Conservation (phyloP, 2,113 vertebrate genomes). For the Epinephelus lanceolatus region DNA sequence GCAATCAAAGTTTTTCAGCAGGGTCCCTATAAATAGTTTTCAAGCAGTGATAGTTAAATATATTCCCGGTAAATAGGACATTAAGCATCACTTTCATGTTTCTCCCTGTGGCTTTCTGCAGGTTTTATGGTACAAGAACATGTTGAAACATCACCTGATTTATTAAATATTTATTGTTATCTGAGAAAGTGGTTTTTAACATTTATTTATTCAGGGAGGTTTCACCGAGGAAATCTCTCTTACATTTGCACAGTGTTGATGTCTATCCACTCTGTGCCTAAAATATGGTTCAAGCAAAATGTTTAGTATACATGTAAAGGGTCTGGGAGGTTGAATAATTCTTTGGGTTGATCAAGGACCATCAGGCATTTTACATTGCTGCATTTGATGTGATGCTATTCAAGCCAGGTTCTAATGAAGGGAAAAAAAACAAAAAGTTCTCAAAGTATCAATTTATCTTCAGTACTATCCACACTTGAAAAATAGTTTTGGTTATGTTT, state of each 20-base stretch:
- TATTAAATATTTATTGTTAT: background rate
- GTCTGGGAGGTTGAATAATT: too few species aligned
- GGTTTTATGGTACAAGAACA: background rate
- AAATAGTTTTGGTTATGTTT: background rate
- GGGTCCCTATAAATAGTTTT: background rate
- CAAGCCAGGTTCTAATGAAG: background rate
- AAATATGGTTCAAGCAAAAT: too few species aligned
- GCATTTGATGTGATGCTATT: background rate
- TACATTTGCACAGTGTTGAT: too few species aligned
- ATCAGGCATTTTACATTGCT: too few species aligned
- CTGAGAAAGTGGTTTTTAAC: background rate
- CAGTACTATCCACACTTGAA: background rate
- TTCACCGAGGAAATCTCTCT: too few species aligned
- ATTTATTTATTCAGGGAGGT: too few species aligned
- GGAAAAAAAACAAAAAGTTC: background rate
- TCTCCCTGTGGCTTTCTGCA: background rate
- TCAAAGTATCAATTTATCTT: background rate
- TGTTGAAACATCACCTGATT: background rate
- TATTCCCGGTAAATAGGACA: background rate
- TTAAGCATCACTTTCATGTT: background rate
- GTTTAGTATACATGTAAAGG: background rate
- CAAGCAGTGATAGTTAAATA: background rate
- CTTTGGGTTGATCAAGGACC: too few species aligned
- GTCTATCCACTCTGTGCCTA: background rate
- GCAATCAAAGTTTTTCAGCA: background rate